Base-by-base conservation (phyloP, 2,888 invertebrate species). In the Drosophila emarginata region DNA sequence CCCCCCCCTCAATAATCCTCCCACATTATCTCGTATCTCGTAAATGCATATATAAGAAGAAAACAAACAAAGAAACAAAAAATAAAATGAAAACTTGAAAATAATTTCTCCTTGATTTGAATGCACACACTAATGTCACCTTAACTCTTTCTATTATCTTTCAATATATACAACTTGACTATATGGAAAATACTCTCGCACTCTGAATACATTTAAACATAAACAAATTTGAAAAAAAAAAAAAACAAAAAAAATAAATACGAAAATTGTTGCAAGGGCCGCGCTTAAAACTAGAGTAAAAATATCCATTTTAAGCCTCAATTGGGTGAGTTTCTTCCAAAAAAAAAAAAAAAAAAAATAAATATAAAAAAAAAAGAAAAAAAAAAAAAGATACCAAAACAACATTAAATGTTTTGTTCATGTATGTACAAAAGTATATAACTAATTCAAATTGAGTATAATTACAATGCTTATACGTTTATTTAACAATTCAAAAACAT, bases 61-160 rank as follows among this genome's bases (percentile, higher is more conserved):
- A 40, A 40, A 1, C 14, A 15, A 15, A 40, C 0, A 14, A 14
- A 14, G 2, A 39, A 39, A 2, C 1, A 4, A 18, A 45, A 45
- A 9, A 52, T 9, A 28, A 4, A n/a, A 15, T n/a, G 4, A 53
- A 54, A 32, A 54, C 23, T 15, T 28, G 28, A 54, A 18, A 18
- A 54, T 54, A 6, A 54, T 56, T 60, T 60, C 14, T 51, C 26
- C 62, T 28, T 68, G 60, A 60, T 75, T 75, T 71, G 21, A 61
- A 61, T 68, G 63, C 86, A 74, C 83, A 88, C 83, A 88, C 88
- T 86, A 86, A 86, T 86, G 88, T 77, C 76, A 87, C 45, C 45
- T 45, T 36, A 85, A 87, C 88, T 88, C 85, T 88, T 84, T 86
- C 80, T 77, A 70, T 88, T 45, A 77, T 86, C 87, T 87, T 87